Evolutionary conservation across 2,888 invertebrate species (phyloP).

Genomic region (Diadromus collaris): DNA sequence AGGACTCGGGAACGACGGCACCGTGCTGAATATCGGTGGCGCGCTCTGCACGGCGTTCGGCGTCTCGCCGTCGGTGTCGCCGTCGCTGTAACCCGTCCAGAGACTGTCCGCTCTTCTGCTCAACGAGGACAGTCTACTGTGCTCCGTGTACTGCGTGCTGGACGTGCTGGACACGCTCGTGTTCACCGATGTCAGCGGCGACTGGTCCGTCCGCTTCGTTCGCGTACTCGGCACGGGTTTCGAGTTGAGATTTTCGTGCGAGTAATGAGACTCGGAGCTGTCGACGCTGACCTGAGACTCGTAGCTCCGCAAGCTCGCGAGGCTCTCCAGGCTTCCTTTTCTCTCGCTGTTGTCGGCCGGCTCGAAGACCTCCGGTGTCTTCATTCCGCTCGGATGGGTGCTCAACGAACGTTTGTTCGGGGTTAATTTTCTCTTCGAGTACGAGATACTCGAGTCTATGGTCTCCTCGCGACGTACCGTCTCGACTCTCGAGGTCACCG

Average conservation of each 20-base stretch:
- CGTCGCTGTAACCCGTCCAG: constrained; percentile 79
- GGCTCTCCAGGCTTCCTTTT: constrained; percentile 82
- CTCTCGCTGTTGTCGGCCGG: constrained; percentile 77
- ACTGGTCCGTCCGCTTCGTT: constrained; percentile 75
- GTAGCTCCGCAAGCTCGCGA: constrained; percentile 80
- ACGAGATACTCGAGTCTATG: constrained; percentile 76
- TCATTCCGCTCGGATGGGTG: constrained; percentile 60
- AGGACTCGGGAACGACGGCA: constrained; percentile 71
- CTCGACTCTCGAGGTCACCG: constrained; percentile 65
- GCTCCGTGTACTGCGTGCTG: constrained; percentile 70
- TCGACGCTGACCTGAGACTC: constrained; percentile 81
- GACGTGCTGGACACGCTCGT: constrained; percentile 68
- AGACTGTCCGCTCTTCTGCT: constrained; percentile 76
- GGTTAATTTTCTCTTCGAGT: constrained; percentile 76
- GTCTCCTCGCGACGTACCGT: constrained; percentile 71
- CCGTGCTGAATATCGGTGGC: constrained; percentile 75
- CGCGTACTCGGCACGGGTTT: constrained; percentile 77
- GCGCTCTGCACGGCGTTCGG: constrained; percentile 77
- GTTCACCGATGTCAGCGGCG: constrained; percentile 66
- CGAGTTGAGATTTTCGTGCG: constrained; percentile 71
- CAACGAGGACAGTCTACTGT: constrained; percentile 71
- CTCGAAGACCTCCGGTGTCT: constrained; percentile 68
- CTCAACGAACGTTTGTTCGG: constrained; percentile 74
- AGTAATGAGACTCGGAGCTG: constrained; percentile 75
- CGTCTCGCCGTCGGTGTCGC: constrained; percentile 79